Conservation (phyloP, 2,888 invertebrate genomes). For the Gandaritis pyraliata region DNA sequence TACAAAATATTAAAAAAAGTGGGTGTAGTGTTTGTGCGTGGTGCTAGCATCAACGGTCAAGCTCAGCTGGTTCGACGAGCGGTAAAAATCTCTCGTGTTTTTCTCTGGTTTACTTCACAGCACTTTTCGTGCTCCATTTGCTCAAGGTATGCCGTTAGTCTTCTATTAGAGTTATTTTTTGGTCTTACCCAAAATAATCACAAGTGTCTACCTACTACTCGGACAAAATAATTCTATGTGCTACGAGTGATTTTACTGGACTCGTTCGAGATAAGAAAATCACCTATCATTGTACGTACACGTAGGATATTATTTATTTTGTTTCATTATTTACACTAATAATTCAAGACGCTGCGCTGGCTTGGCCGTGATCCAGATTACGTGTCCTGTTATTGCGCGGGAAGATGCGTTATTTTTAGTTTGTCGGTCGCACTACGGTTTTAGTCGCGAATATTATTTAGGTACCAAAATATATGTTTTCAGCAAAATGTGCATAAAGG, state of each 20-base stretch:
- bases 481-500: slow-evolving; percentile 50
- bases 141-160: slow-evolving; percentile 75
- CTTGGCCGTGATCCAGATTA: slow-evolving; percentile 84
- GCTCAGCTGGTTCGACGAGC: slow-evolving; percentile 81
- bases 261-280: not conserved
- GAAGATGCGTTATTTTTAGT: slow-evolving; percentile 81
- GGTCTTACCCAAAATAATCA: not conserved
- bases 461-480: slow-evolving; percentile 48
- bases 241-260: slow-evolving; percentile 34
- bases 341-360: slow-evolving; percentile 61
- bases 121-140: slow-evolving; percentile 79
- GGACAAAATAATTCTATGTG: slow-evolving; percentile 1
- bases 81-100: slow-evolving; percentile 80
- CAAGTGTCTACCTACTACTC: not conserved
- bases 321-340: slow-evolving; percentile 64
- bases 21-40: slow-evolving; percentile 52
- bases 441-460: slow-evolving; percentile 55
- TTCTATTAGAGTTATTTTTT: slow-evolving; percentile 14
- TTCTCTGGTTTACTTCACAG: slow-evolving; percentile 63
- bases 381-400: slow-evolving; percentile 79
- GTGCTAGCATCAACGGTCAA: slow-evolving; percentile 76
- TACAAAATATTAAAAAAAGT: slow-evolving; percentile 35
- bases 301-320: slow-evolving; percentile 47
- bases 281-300: slow-evolving; percentile 1
- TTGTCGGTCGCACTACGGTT: slow-evolving; percentile 66